These are phyloP conservation scores for Plodia interpunctella DNA, from an alignment of 1,140 invertebrate genomes.

Conservation along the genomic window DNA sequence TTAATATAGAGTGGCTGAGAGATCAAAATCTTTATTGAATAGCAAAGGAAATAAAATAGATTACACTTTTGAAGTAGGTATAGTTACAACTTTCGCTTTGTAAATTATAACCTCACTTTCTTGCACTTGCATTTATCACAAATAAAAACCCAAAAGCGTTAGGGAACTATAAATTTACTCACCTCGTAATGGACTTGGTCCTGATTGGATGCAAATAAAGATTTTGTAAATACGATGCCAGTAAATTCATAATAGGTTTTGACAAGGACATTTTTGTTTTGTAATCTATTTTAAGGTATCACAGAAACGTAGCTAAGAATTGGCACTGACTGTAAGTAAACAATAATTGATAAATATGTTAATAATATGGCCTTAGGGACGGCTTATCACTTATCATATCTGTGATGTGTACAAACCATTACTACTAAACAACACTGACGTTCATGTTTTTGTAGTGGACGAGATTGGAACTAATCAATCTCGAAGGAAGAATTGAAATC, in stretches of 20 bases:
- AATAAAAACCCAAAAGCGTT: neutral
- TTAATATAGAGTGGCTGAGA: no score
- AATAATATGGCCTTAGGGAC: neutral
- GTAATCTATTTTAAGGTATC: slow-evolving; percentile 22
- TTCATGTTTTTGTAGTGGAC: neutral
- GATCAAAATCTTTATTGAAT: no score
- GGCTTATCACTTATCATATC: slow-evolving; percentile 12
- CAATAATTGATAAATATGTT: neutral
- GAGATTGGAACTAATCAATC: neutral
- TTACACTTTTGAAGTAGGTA: no score
- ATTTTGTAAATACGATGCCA: slow-evolving; percentile 82
- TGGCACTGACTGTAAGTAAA: neutral
- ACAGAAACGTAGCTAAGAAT: neutral
- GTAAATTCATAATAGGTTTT: slow-evolving; percentile 81
- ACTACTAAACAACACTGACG: neutral
- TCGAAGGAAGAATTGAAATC: neutral
- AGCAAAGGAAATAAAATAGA: no score
- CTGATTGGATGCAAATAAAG: slow-evolving; percentile 83
- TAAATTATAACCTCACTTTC: neutral
- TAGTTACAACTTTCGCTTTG: neutral
- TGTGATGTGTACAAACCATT: slow-evolving; percentile 3
- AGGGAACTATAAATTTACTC: slow-evolving; percentile 34
- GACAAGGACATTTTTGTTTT: slow-evolving; percentile 81
- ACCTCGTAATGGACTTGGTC: slow-evolving; percentile 86
- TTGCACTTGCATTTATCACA: neutral